These are phyloP conservation scores for Poeciliopsis turneri DNA, from an alignment of 2,797 vertebrate species.

Conservation along the genomic window DNA sequence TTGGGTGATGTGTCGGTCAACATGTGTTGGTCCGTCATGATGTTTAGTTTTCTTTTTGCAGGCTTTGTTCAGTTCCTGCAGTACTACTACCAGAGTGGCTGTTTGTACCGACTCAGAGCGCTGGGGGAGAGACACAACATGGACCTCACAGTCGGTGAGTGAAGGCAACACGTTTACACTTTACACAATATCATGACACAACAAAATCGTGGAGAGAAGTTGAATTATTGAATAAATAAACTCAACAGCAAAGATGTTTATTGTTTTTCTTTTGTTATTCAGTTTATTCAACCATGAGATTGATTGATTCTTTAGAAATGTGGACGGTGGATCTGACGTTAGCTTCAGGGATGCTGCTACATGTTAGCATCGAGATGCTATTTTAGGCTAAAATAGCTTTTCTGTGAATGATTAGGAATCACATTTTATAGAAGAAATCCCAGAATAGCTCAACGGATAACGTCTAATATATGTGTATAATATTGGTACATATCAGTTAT, in stretches of 20 bases:
- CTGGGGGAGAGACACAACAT: slow-evolving; percentile 95
- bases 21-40: not conserved
- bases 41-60: slow-evolving; percentile 52
- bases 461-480: not conserved
- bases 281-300: too few species aligned
- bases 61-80: slow-evolving; percentile 97
- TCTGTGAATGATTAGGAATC: not conserved
- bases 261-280: too few species aligned
- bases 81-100: slow-evolving; percentile 98
- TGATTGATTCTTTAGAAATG: too few species aligned
- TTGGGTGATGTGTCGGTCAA: not conserved
- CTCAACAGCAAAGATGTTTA: too few species aligned
- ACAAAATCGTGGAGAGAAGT: not conserved
- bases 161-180: not conserved
- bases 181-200: not conserved
- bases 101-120: slow-evolving; percentile 91
- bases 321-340: too few species aligned
- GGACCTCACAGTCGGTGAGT: slow-evolving; percentile 96
- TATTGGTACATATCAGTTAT: not conserved
- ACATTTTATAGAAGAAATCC: not conserved
- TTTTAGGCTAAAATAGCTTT: not conserved
- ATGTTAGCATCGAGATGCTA: too few species aligned
- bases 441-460: not conserved
- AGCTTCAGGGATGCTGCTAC: too few species aligned
- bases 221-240: too few species aligned